Evolutionary conservation across 2,888 invertebrate genomes (phyloP).

Genomic region (Pristionchus arcanus): DNA sequence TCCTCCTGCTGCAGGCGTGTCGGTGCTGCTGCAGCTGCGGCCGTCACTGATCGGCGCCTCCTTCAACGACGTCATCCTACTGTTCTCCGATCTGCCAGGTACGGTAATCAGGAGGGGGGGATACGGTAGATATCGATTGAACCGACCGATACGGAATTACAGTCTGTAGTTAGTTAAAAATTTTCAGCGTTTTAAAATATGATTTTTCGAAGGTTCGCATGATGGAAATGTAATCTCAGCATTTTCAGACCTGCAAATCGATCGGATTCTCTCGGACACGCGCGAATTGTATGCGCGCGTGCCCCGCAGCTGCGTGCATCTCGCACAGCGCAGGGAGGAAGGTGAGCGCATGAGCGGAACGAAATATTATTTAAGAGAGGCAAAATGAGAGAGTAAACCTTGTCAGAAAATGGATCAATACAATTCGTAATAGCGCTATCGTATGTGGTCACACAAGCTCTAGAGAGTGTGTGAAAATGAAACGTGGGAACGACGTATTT

Average conservation of each 20-base stretch:
- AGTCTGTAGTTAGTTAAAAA: too few relatives aligned
- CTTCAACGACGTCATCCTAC: constrained; percentile 97
- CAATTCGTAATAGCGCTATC: too few relatives aligned
- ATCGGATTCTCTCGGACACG: constrained; percentile 68
- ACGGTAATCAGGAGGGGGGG: not conserved
- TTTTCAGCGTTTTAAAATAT: too few relatives aligned
- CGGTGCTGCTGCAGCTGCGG: constrained; percentile 91
- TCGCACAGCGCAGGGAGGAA: constrained; percentile 49
- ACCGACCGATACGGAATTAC: too few relatives aligned
- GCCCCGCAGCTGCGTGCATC: constrained; percentile 67
- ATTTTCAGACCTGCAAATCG: constrained; percentile 68
- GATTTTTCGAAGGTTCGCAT: not conserved
- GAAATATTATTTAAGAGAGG: too few relatives aligned
- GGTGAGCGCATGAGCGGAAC: not conserved
- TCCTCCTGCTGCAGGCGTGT: constrained; percentile 82
- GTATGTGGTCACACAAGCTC: too few relatives aligned
- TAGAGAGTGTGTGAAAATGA: too few relatives aligned
- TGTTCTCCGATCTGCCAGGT: constrained; percentile 97
- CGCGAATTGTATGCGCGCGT: constrained; percentile 61
- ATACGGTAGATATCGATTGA: constrained; percentile 22
- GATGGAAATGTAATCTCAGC: not conserved
- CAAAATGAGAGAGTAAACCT: too few relatives aligned
- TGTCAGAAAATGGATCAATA: too few relatives aligned
- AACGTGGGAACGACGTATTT: not conserved
- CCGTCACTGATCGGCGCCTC: constrained; percentile 90